phyloP scores from a whole-genome alignment of 1,140 invertebrate species.

The Cydia strobilella region DNA sequence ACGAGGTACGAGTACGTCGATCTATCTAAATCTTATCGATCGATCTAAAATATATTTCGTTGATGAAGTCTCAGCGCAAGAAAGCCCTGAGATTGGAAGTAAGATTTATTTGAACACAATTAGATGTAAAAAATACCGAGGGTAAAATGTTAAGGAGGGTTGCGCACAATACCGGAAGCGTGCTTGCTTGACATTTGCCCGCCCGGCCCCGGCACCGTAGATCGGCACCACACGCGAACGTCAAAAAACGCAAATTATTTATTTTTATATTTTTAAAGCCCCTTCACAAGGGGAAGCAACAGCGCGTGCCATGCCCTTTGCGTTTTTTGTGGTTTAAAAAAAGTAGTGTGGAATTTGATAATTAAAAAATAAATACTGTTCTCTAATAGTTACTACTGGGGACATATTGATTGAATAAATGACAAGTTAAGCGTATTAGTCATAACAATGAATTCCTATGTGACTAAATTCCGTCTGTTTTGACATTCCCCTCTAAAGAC shows the following conservation, averaged over 20 bases:
- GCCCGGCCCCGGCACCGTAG: constrained; percentile 38
- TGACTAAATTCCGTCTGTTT: background rate
- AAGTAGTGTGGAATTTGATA: constrained; percentile 18
- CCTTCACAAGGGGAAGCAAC: constrained; percentile 37
- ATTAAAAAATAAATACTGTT: constrained; percentile 25
- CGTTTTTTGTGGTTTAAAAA: constrained; percentile 47
- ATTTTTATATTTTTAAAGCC: constrained; percentile 64
- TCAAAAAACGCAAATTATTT: constrained; percentile 68
- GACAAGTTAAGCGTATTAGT: too few relatives aligned
- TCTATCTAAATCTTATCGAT: too few relatives aligned
- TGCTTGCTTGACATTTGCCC: constrained; percentile 51
- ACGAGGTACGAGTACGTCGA: too few relatives aligned
- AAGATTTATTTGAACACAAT: background rate
- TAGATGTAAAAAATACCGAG: constrained; percentile 34
- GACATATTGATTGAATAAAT: background rate
- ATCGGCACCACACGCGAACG: constrained; percentile 64
- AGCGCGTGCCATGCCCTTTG: constrained; percentile 40
- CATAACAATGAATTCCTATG: background rate
- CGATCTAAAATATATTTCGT: too few relatives aligned
- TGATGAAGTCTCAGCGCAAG: too few relatives aligned
- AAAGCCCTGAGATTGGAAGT: background rate
- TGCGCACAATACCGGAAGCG: constrained; percentile 58
- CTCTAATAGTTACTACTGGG: background rate
- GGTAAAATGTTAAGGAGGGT: constrained; percentile 51
- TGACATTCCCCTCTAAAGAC: background rate